A percentile compares a stretch with the other conserved stretches of the same genome.
phyloP scores from a whole-genome alignment of 2,113 vertebrate genomes.

The Hippocampus barbouri region DNA sequence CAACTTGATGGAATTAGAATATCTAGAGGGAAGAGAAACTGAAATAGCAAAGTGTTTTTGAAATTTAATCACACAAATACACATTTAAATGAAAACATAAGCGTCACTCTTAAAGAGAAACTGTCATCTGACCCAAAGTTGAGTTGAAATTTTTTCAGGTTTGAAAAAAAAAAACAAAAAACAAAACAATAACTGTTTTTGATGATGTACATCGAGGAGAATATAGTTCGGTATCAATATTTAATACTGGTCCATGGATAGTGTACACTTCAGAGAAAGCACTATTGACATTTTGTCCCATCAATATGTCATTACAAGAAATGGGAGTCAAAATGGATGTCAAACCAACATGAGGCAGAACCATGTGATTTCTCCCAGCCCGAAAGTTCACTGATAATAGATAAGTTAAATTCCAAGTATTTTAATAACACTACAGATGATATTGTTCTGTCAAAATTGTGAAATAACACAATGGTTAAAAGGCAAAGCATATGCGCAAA shows the following conservation, averaged over 20 bases:
- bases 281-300: neutral
- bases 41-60: no score
- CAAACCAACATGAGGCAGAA: neutral
- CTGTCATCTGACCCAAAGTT: no score
- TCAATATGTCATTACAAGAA: neutral
- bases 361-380: neutral
- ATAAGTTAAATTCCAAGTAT: neutral
- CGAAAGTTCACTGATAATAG: neutral
- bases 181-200: no score
- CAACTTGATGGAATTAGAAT: no score
- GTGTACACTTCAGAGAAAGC: neutral
- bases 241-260: neutral
- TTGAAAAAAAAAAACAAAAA: no score
- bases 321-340: neutral
- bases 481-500: conserved; percentile 22
- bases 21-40: no score
- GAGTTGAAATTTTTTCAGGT: no score
- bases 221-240: neutral
- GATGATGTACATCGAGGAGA: no score
- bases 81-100: no score
- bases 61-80: no score
- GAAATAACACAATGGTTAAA: neutral
- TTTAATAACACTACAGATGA: neutral
- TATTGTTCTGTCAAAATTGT: neutral
- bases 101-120: no score